These are phyloP conservation scores for silkworm (Bombyx mori) DNA, from an alignment of 1,140 invertebrate species.

Conservation along the genomic window ASM3026992v2 NC_085111.1:11390001-11390500, in stretches of 20 bases:
- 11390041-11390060: constrained; percentile 64
- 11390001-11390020: constrained; percentile 64
- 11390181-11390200: constrained; percentile 14
- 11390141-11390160: constrained; percentile 33
- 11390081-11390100: constrained; percentile 45
- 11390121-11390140: constrained; percentile 61
- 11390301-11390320: background rate
- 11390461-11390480: no score
- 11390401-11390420: no score
- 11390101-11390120: constrained; percentile 57
- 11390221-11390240: constrained; percentile 9
- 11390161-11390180: constrained; percentile 9
- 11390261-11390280: constrained; percentile 10
- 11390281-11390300: constrained; percentile 7
- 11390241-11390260: constrained; percentile 6
- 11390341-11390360: no score
- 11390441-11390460: no score
- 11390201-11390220: constrained; percentile 11
- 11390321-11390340: background rate
- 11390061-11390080: constrained; percentile 63
- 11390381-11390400: no score
- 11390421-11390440: no score
- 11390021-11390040: constrained; percentile 68
- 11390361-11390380: no score
- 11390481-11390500: no score